Base-by-base conservation (phyloP, 2,113 vertebrate species). In the Odobenus rosmarus region DNA sequence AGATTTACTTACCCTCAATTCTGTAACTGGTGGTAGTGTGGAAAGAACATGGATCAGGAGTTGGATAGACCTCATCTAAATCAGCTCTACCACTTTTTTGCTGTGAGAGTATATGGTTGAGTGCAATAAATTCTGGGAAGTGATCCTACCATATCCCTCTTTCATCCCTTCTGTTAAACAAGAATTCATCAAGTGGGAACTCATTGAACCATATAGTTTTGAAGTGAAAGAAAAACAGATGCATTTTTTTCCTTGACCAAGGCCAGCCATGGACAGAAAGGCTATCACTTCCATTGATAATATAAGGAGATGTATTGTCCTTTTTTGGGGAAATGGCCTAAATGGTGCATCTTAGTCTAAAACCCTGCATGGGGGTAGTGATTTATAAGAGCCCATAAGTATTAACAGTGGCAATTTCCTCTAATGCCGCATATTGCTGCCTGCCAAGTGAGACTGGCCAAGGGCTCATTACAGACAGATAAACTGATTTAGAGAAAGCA, bases 141-240 rank as follows among this genome's bases (percentile, higher is more conserved):
- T 99, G 79, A 99, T 98, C 83, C 98, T 98, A 57, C 99, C 97
- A 16, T 88, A 96, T 5, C 96, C 95, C 21, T 96, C 97, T 85
- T 99, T 99, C 26, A 90, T 93, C 19, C 98, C 93, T 86, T 97
- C 97, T 49, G 93, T 96, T 87, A 99, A 86, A 46, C 93, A 98
- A 33, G 81, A 36, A 1, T 97, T 96, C 49, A 99, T 98, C 98
- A 51, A 98, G 97, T 2, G 98, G 94, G 59, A 99, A 97, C 0
- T 99, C 98, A 24, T 99, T 99, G 72, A 98, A 97, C 0, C 98
- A 97, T 13, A 97, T 86, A 39, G 99, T 95, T 98, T 99, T 96
- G 42, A 82, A 80, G 51, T 23, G 4, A 55, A 33, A 86, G 5
- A 57, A 89, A 82, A 72, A 51, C 31, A 96, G 3, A 84, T 92